A percentile compares a stretch with the other conserved stretches of the same genome.
Conservation (phyloP, 2,113 vertebrate genomes). For the Oreotrochilus melanogaster region DNA sequence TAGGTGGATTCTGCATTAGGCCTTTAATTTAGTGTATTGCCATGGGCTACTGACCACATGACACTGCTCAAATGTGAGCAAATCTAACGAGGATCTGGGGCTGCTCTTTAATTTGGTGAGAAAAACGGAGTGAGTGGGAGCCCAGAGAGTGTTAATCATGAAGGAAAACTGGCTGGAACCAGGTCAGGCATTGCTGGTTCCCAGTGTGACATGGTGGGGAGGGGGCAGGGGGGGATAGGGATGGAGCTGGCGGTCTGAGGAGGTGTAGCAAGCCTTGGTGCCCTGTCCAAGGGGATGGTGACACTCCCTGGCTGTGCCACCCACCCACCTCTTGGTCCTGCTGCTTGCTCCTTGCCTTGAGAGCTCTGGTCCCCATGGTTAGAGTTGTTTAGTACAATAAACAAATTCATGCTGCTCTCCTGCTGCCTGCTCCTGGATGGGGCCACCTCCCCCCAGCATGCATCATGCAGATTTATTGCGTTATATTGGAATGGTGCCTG, state of each 20-base stretch:
- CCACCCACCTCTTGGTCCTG: rapidly evolving
- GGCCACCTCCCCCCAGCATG: neutral
- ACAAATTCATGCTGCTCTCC: neutral
- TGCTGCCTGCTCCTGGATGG: neutral
- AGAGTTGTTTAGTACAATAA: neutral
- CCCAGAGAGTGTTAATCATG: conserved; percentile 66
- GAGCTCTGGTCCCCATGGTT: neutral
- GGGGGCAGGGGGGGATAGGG: too few species aligned
- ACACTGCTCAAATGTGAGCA: conserved; percentile 80
- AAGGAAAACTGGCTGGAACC: conserved; percentile 69
- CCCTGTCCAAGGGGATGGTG: neutral
- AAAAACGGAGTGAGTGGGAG: conserved; percentile 65
- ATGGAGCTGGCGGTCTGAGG: neutral
- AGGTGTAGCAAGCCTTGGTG: rapidly evolving
- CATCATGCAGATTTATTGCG: neutral
- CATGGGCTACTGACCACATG: conserved; percentile 85
- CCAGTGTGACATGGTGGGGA: neutral
- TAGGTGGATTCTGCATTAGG: conserved; percentile 88
- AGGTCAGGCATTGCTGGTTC: conserved; percentile 38
- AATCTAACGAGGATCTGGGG: conserved; percentile 84
- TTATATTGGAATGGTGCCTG: conserved; percentile 12
- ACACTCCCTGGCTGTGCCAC: neutral
- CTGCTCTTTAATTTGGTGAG: conserved; percentile 79
- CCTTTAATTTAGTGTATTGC: conserved; percentile 93
- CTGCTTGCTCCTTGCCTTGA: rapidly evolving